A percentile compares a stretch with the other conserved stretches of the same genome.
Conservation (phyloP, 2,888 invertebrate genomes). For the Linyphia triangularis region DNA sequence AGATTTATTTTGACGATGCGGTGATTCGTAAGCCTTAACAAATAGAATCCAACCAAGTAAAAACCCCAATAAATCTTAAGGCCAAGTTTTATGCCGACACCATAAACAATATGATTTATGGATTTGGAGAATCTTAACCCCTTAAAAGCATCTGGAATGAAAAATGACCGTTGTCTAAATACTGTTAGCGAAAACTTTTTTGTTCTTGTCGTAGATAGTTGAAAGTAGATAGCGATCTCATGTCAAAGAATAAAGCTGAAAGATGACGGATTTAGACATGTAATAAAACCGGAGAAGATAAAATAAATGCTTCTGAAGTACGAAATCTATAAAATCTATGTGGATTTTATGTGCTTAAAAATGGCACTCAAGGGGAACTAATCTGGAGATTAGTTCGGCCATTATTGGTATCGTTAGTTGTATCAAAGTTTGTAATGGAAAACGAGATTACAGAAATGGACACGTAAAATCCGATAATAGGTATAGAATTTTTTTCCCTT, state of each 20-base stretch:
- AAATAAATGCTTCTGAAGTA: not conserved
- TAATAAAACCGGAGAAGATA: not conserved
- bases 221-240: conserved; percentile 3
- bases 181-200: not conserved
- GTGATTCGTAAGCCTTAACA: not conserved
- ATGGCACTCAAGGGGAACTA: not conserved
- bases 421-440: not conserved
- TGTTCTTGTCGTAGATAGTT: not conserved
- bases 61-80: not conserved
- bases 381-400: not conserved
- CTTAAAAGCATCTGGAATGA: conserved; percentile 2
- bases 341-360: conserved; percentile 7
- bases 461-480: not conserved
- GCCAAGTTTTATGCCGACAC: not conserved
- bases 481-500: too few relatives aligned
- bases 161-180: not conserved
- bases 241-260: not conserved
- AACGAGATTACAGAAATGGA: not conserved
- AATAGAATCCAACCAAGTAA: not conserved
- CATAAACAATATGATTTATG: conserved; percentile 5
- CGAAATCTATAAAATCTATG: not conserved
- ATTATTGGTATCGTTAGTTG: not conserved
- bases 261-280: not conserved
- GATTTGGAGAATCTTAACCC: not conserved
- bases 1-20: not conserved